These are phyloP conservation scores for Nemurella pictetii DNA, from an alignment of 2,888 invertebrate genomes.

Conservation along the genomic window DNA sequence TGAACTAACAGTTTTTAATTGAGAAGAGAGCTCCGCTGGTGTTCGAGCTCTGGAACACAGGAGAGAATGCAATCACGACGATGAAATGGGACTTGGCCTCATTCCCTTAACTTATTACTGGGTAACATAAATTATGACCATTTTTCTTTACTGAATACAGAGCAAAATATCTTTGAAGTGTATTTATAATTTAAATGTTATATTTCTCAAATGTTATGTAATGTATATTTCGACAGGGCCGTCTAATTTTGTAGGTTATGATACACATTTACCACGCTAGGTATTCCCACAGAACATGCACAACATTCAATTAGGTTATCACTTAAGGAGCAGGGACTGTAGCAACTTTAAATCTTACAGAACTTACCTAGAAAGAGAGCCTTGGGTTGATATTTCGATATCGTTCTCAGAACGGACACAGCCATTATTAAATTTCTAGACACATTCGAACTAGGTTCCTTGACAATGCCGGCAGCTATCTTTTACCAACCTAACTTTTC, in stretches of 20 bases:
- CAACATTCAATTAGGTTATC: not conserved
- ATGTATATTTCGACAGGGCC: not conserved
- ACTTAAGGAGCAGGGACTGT: not conserved
- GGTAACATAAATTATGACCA: too few relatives aligned
- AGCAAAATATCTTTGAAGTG: not conserved
- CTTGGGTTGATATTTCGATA: slow-evolving; percentile 17
- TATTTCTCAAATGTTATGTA: not conserved
- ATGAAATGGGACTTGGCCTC: not conserved
- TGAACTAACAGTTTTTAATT: not conserved
- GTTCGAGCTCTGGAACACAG: slow-evolving; percentile 36
- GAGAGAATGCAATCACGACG: slow-evolving; percentile 34
- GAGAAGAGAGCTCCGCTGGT: slow-evolving; percentile 17
- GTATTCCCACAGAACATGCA: not conserved
- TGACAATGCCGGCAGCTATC: not conserved
- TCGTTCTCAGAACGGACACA: slow-evolving; percentile 5
- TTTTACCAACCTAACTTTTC: not conserved
- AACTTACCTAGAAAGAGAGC: slow-evolving; percentile 17
- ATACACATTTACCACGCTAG: not conserved
- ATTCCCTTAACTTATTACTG: not conserved
- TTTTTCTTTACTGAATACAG: too few relatives aligned
- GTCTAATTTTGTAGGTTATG: not conserved
- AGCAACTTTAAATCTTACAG: not conserved
- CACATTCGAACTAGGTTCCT: not conserved
- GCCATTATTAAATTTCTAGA: not conserved
- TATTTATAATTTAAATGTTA: too few relatives aligned